These are phyloP conservation scores for Lonchura striata DNA, from an alignment of 2,113 vertebrate species.

Conservation along the genomic window DNA sequence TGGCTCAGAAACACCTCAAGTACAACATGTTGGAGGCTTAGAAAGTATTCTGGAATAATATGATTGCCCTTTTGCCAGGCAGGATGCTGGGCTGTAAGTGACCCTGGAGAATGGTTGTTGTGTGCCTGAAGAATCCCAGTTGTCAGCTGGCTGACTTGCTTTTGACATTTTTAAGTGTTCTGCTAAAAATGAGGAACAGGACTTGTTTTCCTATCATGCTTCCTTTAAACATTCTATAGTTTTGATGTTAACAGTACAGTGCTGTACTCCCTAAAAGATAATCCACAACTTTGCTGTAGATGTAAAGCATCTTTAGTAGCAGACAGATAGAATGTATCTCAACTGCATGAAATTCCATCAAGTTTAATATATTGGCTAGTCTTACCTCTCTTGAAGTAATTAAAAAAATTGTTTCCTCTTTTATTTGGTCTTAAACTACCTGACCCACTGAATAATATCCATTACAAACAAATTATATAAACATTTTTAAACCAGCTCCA, in stretches of 20 bases:
- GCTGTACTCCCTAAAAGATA: not conserved
- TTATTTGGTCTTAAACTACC: not conserved
- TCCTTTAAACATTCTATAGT: not conserved
- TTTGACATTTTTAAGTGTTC: not conserved
- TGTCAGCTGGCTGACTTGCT: not conserved
- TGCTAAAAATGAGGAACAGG: not conserved
- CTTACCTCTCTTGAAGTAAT: not conserved
- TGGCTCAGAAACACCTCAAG: not conserved
- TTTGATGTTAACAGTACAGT: not conserved
- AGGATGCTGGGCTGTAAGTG: not conserved
- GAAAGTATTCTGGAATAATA: not conserved
- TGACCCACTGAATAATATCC: not conserved
- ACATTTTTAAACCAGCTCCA: not conserved
- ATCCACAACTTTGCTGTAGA: not conserved
- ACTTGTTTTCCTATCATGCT: not conserved
- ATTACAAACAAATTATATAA: not conserved
- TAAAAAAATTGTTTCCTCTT: not conserved
- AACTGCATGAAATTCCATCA: not conserved
- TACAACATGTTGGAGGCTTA: not conserved
- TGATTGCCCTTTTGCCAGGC: not conserved
- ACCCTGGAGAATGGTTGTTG: fast-evolving
- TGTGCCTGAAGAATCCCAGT: not conserved
- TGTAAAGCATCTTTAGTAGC: not conserved
- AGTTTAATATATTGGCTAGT: not conserved
- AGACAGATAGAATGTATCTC: not conserved